Percentiles rank a stretch among this genome's conserved stretches.
Conservation (phyloP, 1,140 invertebrate genomes). For the Mamestra configurata region DNA sequence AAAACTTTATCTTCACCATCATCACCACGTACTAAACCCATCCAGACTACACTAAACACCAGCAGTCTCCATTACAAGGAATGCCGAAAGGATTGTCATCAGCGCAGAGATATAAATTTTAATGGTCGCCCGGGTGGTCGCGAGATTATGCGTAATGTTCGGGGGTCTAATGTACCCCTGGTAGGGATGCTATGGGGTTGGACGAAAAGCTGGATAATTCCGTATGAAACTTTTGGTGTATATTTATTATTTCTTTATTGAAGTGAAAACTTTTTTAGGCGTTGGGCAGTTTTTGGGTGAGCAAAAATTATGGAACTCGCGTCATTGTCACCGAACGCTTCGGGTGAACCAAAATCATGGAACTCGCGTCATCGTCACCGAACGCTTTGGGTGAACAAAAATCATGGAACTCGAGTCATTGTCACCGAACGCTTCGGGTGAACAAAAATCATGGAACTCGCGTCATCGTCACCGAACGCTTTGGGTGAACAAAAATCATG, state of each 20-base stretch:
- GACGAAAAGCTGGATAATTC: background rate
- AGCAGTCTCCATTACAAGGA: background rate
- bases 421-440: no score
- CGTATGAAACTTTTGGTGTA: background rate
- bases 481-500: no score
- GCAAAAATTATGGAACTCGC: no score
- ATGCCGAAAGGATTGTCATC: constrained; percentile 35
- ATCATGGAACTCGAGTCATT: no score
- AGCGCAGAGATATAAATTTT: constrained; percentile 22
- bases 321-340: no score
- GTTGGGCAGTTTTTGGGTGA: no score
- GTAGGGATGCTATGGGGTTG: background rate
- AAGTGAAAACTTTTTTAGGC: no score
- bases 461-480: no score
- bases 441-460: no score
- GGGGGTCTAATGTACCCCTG: constrained; percentile 36
- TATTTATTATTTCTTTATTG: background rate
- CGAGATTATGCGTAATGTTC: constrained; percentile 35
- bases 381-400: no score
- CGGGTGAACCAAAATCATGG: no score
- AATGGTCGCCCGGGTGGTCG: background rate
- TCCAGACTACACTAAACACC: background rate
- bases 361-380: no score
- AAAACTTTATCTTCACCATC: background rate
- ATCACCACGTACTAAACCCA: background rate